Base-by-base conservation (phyloP, 1,140 invertebrate species). In the Aphaenogaster rudis region DNA sequence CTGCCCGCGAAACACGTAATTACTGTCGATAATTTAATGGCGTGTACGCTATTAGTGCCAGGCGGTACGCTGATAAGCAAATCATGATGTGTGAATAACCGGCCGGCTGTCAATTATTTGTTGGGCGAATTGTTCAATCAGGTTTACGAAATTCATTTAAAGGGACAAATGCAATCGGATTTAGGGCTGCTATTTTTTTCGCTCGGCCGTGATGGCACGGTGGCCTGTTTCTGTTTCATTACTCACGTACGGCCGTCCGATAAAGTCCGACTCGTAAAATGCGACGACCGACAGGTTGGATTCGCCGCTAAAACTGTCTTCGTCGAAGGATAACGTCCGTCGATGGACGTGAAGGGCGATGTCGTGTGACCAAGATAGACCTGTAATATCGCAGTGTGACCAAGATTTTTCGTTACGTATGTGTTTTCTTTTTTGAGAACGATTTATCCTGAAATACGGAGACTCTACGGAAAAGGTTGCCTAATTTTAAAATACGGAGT, bases 1-100 rank as follows among this genome's bases (percentile, higher is more conserved):
- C 39, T 6, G 66, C 48, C 36, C 17, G 39, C 21, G 28, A 59
- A 69, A 59, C 61, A 17, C 61, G 52, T 74, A 86, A 88, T 85
- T 59, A 59, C 61, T 76, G 42, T 69, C 74, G 66, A 87, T 84
- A 88, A 85, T 88, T 86, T 67, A 88, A 54, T 76, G 66, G 17
- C 17, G 63, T 57, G 48, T 69, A 45, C 36, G 61, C 50, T 42
- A 50, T 71, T 81, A 71, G 54, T 63, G 63, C 45, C 79, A 74
- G 45, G 50, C 17, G 80, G 54, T n/a, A 82, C 42, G 54, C 54
- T 76, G 54, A 61, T 76, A 74, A 76, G 54, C 50, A 50, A 69
- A 76, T 88, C 50, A 77, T 82, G 57, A 85, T 54, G 63, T 48
- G 81, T 28, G 42, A 69, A 88, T 52, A 52, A 67, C 57, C 36